Evolutionary conservation across 2,797 vertebrate genomes (phyloP).

Genomic region (Onychomys torridus): DNA sequence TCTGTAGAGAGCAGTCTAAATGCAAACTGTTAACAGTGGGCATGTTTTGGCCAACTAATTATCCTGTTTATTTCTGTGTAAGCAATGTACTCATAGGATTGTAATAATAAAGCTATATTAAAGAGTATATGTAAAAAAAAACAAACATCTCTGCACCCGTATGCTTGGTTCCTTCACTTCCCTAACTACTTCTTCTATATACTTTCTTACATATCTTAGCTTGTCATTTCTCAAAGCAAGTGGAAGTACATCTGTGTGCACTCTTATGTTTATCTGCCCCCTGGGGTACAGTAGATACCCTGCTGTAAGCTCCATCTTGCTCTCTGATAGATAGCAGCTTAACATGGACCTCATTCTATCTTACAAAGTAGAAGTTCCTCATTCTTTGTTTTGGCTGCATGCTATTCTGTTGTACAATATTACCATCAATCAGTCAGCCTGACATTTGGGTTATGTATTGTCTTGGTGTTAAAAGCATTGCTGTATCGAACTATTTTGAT

Average conservation of each 20-base stretch:
- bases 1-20: not conserved
- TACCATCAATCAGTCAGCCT: not conserved
- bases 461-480: not conserved
- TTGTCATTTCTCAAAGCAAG: conserved; percentile 37
- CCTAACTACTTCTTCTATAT: not conserved
- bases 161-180: not conserved
- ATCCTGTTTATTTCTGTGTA: not conserved
- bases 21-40: not conserved
- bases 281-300: not conserved
- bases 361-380: not conserved
- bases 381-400: not conserved
- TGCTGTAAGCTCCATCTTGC: not conserved
- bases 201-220: not conserved
- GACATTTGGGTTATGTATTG: not conserved
- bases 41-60: not conserved
- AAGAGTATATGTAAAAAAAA: not conserved
- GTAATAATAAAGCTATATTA: not conserved
- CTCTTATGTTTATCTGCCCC: not conserved
- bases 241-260: not conserved
- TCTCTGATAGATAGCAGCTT: conserved; percentile 3
- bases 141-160: not conserved
- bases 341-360: conserved; percentile 17
- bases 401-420: not conserved
- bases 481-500: not conserved
- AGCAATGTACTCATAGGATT: not conserved